Evolutionary conservation across 2,888 invertebrate species (phyloP).

Genomic region (Lithosia quadra): DNA sequence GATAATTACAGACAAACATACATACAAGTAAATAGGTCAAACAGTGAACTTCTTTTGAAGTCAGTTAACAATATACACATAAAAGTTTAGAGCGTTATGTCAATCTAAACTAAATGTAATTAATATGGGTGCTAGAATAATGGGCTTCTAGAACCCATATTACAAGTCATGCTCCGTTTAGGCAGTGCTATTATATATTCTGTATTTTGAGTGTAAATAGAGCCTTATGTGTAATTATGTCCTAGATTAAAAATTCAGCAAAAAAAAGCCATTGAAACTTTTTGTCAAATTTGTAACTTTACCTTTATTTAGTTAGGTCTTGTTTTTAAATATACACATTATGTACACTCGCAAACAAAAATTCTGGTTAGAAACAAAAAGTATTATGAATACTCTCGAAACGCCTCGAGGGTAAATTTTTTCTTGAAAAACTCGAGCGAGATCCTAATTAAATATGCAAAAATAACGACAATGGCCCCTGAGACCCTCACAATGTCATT

Average conservation of each 20-base stretch:
- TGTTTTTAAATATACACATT: background rate
- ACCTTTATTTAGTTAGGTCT: background rate
- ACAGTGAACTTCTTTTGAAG: too few species aligned
- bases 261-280: background rate
- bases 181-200: too few species aligned
- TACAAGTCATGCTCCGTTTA: background rate
- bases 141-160: background rate
- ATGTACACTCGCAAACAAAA: background rate
- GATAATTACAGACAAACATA: too few species aligned
- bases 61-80: too few species aligned
- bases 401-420: slow-evolving; percentile 14
- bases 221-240: too few species aligned
- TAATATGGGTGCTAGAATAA: background rate
- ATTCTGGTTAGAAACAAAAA: slow-evolving; percentile 2
- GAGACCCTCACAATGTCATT: slow-evolving; percentile 52
- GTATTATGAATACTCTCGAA: slow-evolving; percentile 7
- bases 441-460: slow-evolving; percentile 47
- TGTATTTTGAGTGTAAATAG: background rate
- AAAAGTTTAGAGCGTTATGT: too few species aligned
- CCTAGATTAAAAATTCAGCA: background rate
- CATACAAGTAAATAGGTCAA: too few species aligned
- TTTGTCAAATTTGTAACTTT: background rate
- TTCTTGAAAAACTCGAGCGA: slow-evolving; percentile 9
- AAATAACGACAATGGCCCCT: slow-evolving; percentile 53
- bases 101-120: too few species aligned